Evolutionary conservation across 2,797 vertebrate genomes (phyloP).

Genomic region (Triplophysa yarkandensis): DNA sequence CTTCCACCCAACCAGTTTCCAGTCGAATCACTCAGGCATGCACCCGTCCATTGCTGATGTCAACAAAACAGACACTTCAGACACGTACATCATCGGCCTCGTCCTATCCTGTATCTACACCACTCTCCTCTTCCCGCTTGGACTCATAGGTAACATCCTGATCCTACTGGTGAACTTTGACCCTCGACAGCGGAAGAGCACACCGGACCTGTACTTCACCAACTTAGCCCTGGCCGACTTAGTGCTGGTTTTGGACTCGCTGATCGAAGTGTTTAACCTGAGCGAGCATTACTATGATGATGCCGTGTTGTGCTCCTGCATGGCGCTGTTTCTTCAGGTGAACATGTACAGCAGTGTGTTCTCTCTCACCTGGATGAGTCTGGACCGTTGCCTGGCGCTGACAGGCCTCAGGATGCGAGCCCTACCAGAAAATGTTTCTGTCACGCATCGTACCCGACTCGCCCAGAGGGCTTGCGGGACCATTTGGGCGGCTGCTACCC

Average conservation of each 20-base stretch:
- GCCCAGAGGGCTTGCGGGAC: conserved; percentile 77
- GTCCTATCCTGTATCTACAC: conserved; percentile 86
- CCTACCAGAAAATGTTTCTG: conserved; percentile 67
- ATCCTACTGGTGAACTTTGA: conserved; percentile 87
- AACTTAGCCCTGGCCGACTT: conserved; percentile 88
- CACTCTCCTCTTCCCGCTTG: conserved; percentile 85
- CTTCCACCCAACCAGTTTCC: neutral
- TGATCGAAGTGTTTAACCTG: conserved; percentile 93
- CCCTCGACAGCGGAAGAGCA: conserved; percentile 79
- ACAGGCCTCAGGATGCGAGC: conserved; percentile 76
- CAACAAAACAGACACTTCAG: conserved; percentile 61
- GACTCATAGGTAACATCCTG: conserved; percentile 87
- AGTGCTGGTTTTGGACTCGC: conserved; percentile 85
- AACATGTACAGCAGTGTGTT: conserved; percentile 97
- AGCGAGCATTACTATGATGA: conserved; percentile 86
- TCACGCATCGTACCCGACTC: conserved; percentile 71
- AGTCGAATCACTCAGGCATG: neutral
- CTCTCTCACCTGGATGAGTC: conserved; percentile 95
- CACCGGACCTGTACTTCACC: conserved; percentile 89
- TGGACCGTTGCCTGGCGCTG: conserved; percentile 86
- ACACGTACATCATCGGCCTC: conserved; percentile 78
- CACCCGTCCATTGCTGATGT: conserved; percentile 14
- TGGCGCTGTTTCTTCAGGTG: conserved; percentile 90
- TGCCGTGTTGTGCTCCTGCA: conserved; percentile 86
- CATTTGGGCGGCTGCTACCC: conserved; percentile 83